Evolutionary conservation across 1,140 invertebrate genomes (phyloP), one percentile per base, ranked within the genome.

Genomic region (Pogonognathellus flavescens): DNA sequence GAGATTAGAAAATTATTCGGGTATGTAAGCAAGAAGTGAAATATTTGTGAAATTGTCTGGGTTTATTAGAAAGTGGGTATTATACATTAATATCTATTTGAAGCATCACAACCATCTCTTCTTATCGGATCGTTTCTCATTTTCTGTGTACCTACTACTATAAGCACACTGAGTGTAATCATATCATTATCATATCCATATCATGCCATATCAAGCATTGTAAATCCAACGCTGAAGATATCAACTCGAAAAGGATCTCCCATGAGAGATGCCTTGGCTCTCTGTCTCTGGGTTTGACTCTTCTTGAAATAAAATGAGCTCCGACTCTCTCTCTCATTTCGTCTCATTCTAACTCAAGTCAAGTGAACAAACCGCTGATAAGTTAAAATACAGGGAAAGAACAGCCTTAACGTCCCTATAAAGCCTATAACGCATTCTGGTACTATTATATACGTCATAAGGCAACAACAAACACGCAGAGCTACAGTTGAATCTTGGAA

Each of bases 271-370:
- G 13, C 60, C 25, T 66, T 66, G 25, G 31, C 31, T 41, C 20
- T 22, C 60, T 66, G 25, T 1, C 31, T 41, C 20, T 22, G 18
- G 60, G 60, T 66, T 41, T 66, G 53, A 55, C 53, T 55, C 11
- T 55, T 55, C 53, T 55, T 55, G 60, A 66, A 66, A 66, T 66
- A 66, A 66, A 66, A 66, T 66, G 60, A 66, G 22, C n/a, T 41
- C 31, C 31, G 31, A 41, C 31, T 41, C 31, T 41, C 31, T 66
- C 25, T 20, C 60, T 66, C 60, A 66, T 66, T 22, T 66, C 60
- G 7, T n/a, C 9, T 22, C 20, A 66, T 25, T 20, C 60, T 66
- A 25, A 66, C 20, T 66, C 20, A 66, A 66, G 60, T 22, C 60
- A 66, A 66, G 31, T 41, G 31, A 41, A 41, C 31, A 41, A 18